Evolutionary conservation across 2,113 vertebrate genomes (phyloP).

Genomic region (Cyprinodon variegatus): DNA sequence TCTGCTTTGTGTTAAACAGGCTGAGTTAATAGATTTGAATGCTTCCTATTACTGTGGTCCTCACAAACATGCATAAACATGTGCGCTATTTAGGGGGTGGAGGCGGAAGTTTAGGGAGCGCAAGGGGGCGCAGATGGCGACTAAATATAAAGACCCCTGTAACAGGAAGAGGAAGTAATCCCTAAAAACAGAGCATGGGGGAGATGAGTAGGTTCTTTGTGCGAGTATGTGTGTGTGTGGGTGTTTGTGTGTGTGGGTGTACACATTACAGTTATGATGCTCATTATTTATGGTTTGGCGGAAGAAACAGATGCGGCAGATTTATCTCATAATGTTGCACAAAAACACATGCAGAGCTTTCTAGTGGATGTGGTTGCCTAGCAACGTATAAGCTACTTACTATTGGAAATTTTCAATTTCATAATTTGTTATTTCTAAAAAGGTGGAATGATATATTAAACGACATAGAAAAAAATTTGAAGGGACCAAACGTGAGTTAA

Average conservation of each 20-base stretch:
- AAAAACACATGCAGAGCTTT: slow-evolving; percentile 4
- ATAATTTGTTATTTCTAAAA: slow-evolving; percentile 1
- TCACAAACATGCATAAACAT: slow-evolving; percentile 1
- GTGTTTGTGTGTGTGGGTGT: neutral
- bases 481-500: too few relatives aligned
- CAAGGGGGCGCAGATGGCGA: slow-evolving; percentile 40
- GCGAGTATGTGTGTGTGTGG: slow-evolving; percentile 15
- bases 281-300: slow-evolving; percentile 47
- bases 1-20: slow-evolving; percentile 1
- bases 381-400: slow-evolving; percentile 38
- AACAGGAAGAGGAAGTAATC: slow-evolving; percentile 67
- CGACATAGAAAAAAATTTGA: too few relatives aligned
- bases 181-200: slow-evolving; percentile 52
- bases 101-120: neutral
- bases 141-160: slow-evolving; percentile 56
- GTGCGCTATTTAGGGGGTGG: slow-evolving; percentile 2
- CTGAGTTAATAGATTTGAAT: neutral
- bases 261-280: slow-evolving; percentile 3
- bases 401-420: slow-evolving; percentile 37
- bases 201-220: slow-evolving; percentile 11
- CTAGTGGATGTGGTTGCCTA: slow-evolving; percentile 51
- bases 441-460: neutral
- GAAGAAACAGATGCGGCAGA: slow-evolving; percentile 65
- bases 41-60: neutral
- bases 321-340: slow-evolving; percentile 56